phyloP scores from a whole-genome alignment of 2,797 vertebrate species.

The Antennarius maculatus region DNA sequence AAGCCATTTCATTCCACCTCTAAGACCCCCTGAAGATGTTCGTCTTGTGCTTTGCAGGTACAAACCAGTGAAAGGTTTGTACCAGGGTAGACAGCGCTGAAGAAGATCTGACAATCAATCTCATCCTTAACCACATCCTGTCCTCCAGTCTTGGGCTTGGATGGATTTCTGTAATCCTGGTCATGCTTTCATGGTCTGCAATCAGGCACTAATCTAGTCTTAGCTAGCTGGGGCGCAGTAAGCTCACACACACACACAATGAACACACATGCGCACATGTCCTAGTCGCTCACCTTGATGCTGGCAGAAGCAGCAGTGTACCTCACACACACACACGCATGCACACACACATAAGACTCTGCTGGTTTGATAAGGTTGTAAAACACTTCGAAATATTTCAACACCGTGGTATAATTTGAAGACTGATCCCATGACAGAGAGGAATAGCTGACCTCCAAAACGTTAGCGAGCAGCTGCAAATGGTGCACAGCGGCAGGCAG shows the following conservation, averaged over 20 bases:
- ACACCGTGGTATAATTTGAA: slow-evolving; percentile 1
- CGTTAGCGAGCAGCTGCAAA: slow-evolving; percentile 27
- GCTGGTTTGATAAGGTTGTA: slow-evolving; percentile 45
- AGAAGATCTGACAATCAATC: slow-evolving; percentile 49
- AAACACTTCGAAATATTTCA: slow-evolving; percentile 45
- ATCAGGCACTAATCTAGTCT: slow-evolving; percentile 62
- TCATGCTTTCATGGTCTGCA: slow-evolving; percentile 54
- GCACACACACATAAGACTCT: slow-evolving; percentile 37
- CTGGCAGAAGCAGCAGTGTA: slow-evolving; percentile 25
- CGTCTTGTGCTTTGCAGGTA: slow-evolving; percentile 7
- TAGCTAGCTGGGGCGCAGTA: slow-evolving; percentile 47
- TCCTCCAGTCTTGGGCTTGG: slow-evolving; percentile 19
- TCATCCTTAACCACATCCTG: slow-evolving; percentile 24
- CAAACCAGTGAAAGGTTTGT: background rate
- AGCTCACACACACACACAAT: slow-evolving; percentile 12
- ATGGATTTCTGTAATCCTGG: slow-evolving; percentile 28
- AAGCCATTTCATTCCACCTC: slow-evolving; percentile 28
- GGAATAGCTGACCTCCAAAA: slow-evolving; percentile 51
- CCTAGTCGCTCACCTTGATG: slow-evolving; percentile 52
- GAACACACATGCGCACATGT: slow-evolving; percentile 16
- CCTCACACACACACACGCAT: slow-evolving; percentile 18
- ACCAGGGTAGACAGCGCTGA: background rate
- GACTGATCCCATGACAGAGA: slow-evolving; percentile 15
- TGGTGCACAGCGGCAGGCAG: slow-evolving; percentile 7
- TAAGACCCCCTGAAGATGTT: slow-evolving; percentile 16